Evolutionary conservation across 2,888 invertebrate genomes (phyloP).

Genomic region (Notodonta ziczac): DNA sequence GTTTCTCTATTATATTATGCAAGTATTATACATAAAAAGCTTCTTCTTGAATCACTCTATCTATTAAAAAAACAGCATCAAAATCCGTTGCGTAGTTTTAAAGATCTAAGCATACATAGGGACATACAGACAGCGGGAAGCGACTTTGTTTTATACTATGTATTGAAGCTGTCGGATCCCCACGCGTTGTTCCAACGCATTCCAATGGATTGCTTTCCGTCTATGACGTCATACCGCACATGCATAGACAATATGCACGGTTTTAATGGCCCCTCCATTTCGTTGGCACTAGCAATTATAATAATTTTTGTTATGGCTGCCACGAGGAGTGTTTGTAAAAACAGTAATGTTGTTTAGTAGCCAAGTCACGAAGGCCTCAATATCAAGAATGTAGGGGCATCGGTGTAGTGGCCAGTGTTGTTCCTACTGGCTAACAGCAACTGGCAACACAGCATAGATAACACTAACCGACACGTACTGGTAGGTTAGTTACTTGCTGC

Average conservation of each 20-base stretch:
- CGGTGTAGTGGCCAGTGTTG: not conserved
- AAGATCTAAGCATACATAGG: too few species aligned
- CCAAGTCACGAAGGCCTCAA: not conserved
- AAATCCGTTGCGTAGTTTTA: too few species aligned
- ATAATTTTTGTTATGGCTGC: not conserved
- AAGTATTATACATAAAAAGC: too few species aligned
- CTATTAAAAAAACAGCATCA: too few species aligned
- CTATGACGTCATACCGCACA: not conserved
- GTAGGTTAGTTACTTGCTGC: too few species aligned
- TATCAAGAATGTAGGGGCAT: not conserved
- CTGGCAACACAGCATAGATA: too few species aligned
- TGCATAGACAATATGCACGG: not conserved
- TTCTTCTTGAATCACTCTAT: too few species aligned
- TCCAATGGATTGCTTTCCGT: not conserved
- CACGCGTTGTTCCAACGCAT: constrained; percentile 1
- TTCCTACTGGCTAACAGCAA: too few species aligned
- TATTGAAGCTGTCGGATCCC: not conserved
- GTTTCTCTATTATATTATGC: too few species aligned
- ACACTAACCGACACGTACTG: too few species aligned
- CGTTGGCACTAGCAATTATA: not conserved
- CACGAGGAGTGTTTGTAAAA: not conserved
- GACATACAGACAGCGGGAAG: too few species aligned
- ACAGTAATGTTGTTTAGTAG: not conserved
- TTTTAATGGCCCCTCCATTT: not conserved
- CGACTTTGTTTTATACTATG: too few species aligned